phyloP scores from a whole-genome alignment of 2,888 invertebrate genomes.

The Eumerus sabulonum region DNA sequence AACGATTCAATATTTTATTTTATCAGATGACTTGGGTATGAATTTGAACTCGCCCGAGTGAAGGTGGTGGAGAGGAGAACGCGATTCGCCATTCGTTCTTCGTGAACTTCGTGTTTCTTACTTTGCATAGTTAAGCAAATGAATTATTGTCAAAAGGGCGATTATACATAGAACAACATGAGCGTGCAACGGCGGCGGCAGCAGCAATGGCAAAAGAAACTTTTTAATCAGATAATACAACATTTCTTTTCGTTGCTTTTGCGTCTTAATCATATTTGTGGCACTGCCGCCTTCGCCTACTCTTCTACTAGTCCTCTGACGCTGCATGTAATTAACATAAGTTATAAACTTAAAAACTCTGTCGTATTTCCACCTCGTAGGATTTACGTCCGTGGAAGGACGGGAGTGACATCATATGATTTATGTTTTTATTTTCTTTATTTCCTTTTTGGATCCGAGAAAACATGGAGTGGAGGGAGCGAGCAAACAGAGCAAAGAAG shows the following conservation, averaged over 20 bases:
- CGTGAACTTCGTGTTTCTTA: constrained; percentile 46
- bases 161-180: constrained; percentile 22
- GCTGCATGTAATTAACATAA: constrained; percentile 68
- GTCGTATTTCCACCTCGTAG: constrained; percentile 27
- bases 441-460: neutral
- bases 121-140: constrained; percentile 56
- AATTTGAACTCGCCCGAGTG: constrained; percentile 14
- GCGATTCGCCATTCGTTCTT: constrained; percentile 21
- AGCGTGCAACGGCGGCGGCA: constrained; percentile 38
- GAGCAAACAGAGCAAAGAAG: too few relatives aligned
- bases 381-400: constrained; percentile 32
- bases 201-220: constrained; percentile 9
- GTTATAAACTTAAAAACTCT: constrained; percentile 44
- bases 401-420: constrained; percentile 44
- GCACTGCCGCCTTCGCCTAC: constrained; percentile 11
- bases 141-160: constrained; percentile 57
- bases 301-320: constrained; percentile 1
- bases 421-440: constrained; percentile 43
- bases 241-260: constrained; percentile 39
- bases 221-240: constrained; percentile 57
- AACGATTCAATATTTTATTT: too few relatives aligned
- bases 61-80: constrained; percentile 27
- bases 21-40: constrained; percentile 1
- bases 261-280: constrained; percentile 21
- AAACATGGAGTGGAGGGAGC: too few relatives aligned